Percentiles rank a stretch among this genome's conserved stretches.
phyloP scores from a whole-genome alignment of 2,113 vertebrate species.

The Deroptyus accipitrinus region DNA sequence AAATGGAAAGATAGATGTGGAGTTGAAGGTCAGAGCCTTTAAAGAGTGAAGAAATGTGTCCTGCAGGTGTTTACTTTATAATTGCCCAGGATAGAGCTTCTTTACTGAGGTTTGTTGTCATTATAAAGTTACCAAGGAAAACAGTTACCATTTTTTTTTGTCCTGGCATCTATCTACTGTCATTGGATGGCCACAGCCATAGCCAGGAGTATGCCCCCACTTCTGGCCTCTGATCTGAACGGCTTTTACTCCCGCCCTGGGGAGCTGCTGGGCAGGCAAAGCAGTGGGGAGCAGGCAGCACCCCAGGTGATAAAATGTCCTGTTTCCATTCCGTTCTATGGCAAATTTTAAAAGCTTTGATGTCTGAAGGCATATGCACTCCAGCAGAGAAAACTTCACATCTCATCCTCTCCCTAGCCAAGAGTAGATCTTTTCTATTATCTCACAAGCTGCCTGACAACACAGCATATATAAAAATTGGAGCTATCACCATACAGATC shows the following conservation, averaged over 20 bases:
- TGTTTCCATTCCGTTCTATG: conserved; percentile 31
- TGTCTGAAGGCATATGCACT: conserved; percentile 51
- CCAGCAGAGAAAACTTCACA: conserved; percentile 58
- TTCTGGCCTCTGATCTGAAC: conserved; percentile 26
- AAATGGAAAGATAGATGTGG: background rate
- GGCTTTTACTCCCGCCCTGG: background rate
- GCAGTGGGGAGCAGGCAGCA: conserved; percentile 39
- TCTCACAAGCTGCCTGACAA: conserved; percentile 32
- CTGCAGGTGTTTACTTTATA: background rate
- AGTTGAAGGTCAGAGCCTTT: conserved; percentile 1
- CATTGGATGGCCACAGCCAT: background rate
- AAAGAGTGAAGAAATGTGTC: background rate
- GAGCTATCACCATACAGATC: background rate
- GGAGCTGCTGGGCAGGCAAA: conserved; percentile 8
- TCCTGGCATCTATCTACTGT: background rate
- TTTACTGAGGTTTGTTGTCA: background rate
- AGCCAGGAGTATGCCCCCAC: background rate
- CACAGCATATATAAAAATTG: background rate
- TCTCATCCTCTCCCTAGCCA: conserved; percentile 20
- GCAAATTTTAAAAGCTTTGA: conserved; percentile 51
- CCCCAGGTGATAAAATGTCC: conserved; percentile 60
- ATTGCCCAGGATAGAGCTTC: background rate
- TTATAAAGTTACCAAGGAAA: background rate
- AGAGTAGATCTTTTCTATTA: conserved; percentile 21
- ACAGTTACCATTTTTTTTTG: background rate